Percentiles rank a stretch among this genome's conserved stretches.
phyloP scores from a whole-genome alignment of 2,113 vertebrate species.

The Cottus gobio region DNA sequence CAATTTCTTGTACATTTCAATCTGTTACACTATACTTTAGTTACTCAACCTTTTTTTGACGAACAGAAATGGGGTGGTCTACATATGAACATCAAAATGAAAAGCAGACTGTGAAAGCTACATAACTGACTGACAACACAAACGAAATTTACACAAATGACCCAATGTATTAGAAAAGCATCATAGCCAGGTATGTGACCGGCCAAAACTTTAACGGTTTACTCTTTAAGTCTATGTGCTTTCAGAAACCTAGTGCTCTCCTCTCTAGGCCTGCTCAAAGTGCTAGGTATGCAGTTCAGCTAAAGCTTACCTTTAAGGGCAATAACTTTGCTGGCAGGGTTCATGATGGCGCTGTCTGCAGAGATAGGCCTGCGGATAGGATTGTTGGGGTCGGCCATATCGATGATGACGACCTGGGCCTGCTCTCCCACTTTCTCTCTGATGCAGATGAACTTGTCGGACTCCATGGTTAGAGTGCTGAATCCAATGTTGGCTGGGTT shows the following conservation, averaged over 20 bases:
- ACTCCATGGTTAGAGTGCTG: conserved; percentile 99
- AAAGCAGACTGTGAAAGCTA: conserved; percentile 72
- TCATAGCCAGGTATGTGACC: conserved; percentile 25
- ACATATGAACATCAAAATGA: conserved; percentile 77
- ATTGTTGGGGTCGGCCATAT: conserved; percentile 97
- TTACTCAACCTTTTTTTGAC: conserved; percentile 51
- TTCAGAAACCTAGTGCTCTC: conserved; percentile 23
- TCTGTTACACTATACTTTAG: conserved; percentile 41
- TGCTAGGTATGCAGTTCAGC: conserved; percentile 5
- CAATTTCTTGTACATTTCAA: conserved; percentile 38
- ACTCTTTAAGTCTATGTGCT: conserved; percentile 17
- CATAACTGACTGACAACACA: conserved; percentile 66
- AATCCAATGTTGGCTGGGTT: conserved; percentile 99
- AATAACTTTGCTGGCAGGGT: conserved; percentile 99
- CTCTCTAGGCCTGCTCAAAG: conserved; percentile 21
- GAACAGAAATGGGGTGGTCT: conserved; percentile 71
- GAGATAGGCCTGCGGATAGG: conserved; percentile 98
- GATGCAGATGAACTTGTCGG: conserved; percentile 99
- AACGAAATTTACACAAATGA: conserved; percentile 63
- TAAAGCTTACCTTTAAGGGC: conserved; percentile 94
- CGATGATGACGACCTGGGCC: conserved; percentile 98
- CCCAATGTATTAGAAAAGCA: conserved; percentile 43
- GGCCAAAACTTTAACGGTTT: conserved; percentile 24
- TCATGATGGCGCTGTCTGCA: conserved; percentile 99
- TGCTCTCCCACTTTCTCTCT: conserved; percentile 99